Conservation (phyloP, 2,113 vertebrate species). For the Mastomys coucha region DNA sequence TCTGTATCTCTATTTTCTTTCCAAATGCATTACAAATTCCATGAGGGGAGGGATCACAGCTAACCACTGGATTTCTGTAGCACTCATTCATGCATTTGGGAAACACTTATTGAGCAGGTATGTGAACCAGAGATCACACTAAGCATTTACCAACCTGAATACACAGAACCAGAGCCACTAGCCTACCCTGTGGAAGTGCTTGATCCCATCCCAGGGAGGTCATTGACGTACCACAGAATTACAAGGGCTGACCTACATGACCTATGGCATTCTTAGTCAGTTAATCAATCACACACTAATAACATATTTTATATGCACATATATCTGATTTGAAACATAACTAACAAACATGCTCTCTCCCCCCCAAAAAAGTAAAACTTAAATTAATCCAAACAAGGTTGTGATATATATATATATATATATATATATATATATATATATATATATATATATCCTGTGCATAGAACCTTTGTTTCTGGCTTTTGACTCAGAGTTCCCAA, state of each 20-base stretch:
- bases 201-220: background rate
- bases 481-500: slow-evolving; percentile 7
- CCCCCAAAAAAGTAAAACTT: background rate
- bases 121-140: background rate
- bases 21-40: background rate
- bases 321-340: slow-evolving; percentile 47
- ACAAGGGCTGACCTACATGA: background rate
- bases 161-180: background rate
- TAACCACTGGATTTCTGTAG: background rate
- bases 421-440: no score
- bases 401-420: background rate
- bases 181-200: background rate
- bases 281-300: background rate
- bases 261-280: background rate
- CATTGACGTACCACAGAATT: background rate
- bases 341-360: background rate
- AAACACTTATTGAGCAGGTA: background rate
- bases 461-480: background rate
- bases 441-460: background rate
- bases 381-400: background rate
- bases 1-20: slow-evolving; percentile 27
- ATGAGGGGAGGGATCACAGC: background rate
- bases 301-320: background rate
- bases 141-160: background rate
- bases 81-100: background rate